Evolutionary conservation across 2,113 vertebrate genomes (phyloP).

Genomic region (Ictalurus furcatus): DNA sequence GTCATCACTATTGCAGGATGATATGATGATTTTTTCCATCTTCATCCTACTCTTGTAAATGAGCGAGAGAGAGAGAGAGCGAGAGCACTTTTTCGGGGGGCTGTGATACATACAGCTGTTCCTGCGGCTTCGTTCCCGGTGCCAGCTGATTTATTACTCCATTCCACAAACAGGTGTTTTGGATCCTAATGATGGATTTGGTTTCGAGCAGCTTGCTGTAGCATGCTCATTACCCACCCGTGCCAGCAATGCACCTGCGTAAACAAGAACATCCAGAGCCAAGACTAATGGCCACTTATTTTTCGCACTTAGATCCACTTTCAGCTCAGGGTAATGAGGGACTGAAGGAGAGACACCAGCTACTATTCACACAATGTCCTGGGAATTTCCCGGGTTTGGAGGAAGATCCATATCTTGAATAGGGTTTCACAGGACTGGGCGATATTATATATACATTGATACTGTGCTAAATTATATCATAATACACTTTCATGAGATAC

Average conservation of each 20-base stretch:
- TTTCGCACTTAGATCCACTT: not conserved
- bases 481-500: not conserved
- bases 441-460: not conserved
- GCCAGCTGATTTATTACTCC: constrained; percentile 38
- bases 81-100: not conserved
- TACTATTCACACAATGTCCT: not conserved
- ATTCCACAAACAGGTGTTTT: constrained; percentile 52
- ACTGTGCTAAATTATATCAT: not conserved
- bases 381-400: not conserved
- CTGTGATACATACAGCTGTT: constrained; percentile 38
- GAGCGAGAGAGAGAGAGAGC: not conserved
- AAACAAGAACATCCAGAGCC: constrained; percentile 33
- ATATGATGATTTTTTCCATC: not conserved
- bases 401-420: not conserved
- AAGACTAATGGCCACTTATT: constrained; percentile 23
- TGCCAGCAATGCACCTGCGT: constrained; percentile 40
- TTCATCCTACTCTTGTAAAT: not conserved
- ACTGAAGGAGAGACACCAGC: not conserved
- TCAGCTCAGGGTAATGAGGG: constrained; percentile 2
- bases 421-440: not conserved
- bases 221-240: constrained; percentile 15
- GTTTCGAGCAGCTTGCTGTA: constrained; percentile 30
- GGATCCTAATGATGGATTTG: constrained; percentile 49
- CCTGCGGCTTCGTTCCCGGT: not conserved
- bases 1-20: not conserved